Percentiles rank a stretch among this genome's conserved stretches.
These are phyloP conservation scores for Leptodactylus fallax DNA, from an alignment of 2,797 vertebrate species.

Conservation along the genomic window DNA sequence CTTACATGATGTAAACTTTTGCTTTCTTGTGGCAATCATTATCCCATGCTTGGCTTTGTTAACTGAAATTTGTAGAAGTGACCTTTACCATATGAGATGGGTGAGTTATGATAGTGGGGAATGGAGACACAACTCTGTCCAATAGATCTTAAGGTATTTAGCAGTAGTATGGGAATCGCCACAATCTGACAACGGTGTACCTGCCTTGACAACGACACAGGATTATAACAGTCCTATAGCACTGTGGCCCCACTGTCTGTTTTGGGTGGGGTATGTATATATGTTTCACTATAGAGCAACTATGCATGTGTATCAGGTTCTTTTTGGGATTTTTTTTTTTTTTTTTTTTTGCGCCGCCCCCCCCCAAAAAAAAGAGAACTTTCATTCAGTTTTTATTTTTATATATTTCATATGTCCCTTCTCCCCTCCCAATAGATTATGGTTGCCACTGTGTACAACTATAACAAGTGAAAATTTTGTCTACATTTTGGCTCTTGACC, in stretches of 20 bases:
- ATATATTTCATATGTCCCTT: not conserved
- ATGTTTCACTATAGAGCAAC: not conserved
- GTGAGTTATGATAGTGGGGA: not conserved
- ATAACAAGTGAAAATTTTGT: not conserved
- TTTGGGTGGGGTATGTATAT: not conserved
- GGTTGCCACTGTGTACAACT: not conserved
- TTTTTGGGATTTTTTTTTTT: not conserved
- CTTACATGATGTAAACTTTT: not conserved
- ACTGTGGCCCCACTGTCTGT: not conserved
- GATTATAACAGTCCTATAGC: conserved; percentile 3
- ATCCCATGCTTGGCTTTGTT: conserved; percentile 1
- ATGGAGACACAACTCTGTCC: not conserved
- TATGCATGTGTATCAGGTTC: not conserved
- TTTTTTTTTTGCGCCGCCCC: too few relatives aligned
- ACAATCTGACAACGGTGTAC: not conserved
- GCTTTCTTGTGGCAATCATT: not conserved
- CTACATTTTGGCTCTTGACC: too few relatives aligned
- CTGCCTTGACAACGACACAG: not conserved
- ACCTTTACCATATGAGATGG: not conserved
- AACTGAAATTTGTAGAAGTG: not conserved
- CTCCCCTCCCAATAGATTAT: not conserved
- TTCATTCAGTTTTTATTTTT: not conserved
- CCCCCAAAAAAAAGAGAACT: too few relatives aligned
- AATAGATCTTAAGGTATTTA: not conserved
- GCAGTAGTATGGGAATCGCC: not conserved